These are phyloP conservation scores for Trachelus tabidus DNA, from an alignment of 2,888 invertebrate genomes.

Conservation along the genomic window DNA sequence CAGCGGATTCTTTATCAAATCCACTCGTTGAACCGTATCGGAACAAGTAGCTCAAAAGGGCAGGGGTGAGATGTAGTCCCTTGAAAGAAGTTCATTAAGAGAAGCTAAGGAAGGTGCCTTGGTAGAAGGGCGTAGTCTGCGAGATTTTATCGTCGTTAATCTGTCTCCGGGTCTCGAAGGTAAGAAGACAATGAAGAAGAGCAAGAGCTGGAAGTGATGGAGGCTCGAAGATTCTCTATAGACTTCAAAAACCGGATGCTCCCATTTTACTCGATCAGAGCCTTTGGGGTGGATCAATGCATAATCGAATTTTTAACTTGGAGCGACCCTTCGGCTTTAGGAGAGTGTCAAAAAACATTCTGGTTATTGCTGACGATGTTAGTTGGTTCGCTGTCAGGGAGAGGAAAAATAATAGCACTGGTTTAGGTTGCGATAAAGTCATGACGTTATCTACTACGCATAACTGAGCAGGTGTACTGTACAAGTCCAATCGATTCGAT, in stretches of 20 bases:
- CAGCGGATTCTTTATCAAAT: not conserved
- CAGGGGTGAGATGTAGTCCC: not conserved
- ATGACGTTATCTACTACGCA: not conserved
- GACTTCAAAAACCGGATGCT: not conserved
- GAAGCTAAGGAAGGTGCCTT: not conserved
- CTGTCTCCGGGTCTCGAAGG: not conserved
- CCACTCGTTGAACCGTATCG: not conserved
- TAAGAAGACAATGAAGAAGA: not conserved
- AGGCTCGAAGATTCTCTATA: no score
- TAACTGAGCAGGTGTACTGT: not conserved
- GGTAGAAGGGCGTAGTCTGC: not conserved
- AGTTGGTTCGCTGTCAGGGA: not conserved
- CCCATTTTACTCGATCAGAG: not conserved
- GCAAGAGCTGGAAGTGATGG: not conserved
- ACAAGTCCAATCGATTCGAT: not conserved
- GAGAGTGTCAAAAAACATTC: not conserved
- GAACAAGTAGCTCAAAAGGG: not conserved
- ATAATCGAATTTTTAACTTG: slow-evolving; percentile 19
- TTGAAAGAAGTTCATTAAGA: not conserved
- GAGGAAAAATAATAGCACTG: not conserved
- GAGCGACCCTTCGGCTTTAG: slow-evolving; percentile 10
- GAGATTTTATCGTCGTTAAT: not conserved
- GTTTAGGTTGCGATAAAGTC: not conserved
- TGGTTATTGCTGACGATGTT: not conserved
- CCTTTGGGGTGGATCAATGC: not conserved